Conservation (phyloP, 2,797 vertebrate genomes). For the Aselliscus stoliczkanus region DNA sequence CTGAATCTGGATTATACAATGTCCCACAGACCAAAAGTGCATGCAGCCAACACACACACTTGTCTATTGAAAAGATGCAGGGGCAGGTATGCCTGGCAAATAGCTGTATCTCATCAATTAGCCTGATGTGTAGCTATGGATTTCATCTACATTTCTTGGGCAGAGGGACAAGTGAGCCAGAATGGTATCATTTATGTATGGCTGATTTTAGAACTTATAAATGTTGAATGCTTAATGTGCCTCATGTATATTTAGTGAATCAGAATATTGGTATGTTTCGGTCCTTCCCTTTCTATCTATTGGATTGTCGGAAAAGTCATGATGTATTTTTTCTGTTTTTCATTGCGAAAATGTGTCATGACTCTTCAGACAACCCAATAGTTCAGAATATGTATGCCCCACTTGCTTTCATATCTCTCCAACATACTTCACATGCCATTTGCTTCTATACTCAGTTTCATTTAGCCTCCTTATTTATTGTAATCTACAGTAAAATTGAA, state of each 20-base stretch:
- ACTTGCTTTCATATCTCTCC: not conserved
- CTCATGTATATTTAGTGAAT: not conserved
- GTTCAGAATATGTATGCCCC: not conserved
- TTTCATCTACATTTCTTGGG: not conserved
- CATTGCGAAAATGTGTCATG: too few relatives aligned
- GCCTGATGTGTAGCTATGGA: not conserved
- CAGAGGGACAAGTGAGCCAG: not conserved
- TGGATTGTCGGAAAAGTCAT: too few relatives aligned
- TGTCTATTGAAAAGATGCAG: not conserved
- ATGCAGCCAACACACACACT: not conserved
- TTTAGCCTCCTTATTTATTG: not conserved
- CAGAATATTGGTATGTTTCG: not conserved
- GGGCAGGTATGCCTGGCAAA: not conserved
- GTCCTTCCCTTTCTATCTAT: not conserved
- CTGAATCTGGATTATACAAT: not conserved
- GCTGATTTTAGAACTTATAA: not conserved
- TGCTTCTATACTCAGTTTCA: not conserved
- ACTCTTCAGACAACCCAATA: too few relatives aligned
- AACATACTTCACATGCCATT: not conserved
- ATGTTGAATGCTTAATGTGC: not conserved
- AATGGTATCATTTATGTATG: not conserved
- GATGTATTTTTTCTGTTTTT: too few relatives aligned
- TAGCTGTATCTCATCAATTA: not conserved
- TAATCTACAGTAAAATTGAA: not conserved
- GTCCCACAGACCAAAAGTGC: not conserved